A percentile compares a stretch with the other conserved stretches of the same genome.
phyloP scores from a whole-genome alignment of 2,888 invertebrate species.

The Tineola bisselliella region DNA sequence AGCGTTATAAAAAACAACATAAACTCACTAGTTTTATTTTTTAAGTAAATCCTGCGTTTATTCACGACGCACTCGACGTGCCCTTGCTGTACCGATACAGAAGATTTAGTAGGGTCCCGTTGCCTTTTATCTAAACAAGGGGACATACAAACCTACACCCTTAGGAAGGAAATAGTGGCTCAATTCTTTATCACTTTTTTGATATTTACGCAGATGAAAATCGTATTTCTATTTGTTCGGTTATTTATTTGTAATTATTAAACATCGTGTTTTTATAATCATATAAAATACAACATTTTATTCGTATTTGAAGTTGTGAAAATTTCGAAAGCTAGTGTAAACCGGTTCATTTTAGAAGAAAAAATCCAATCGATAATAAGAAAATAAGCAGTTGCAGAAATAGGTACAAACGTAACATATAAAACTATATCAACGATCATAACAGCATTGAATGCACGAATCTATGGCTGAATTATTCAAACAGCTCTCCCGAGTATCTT shows the following conservation, averaged over 20 bases:
- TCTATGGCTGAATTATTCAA: constrained; percentile 12
- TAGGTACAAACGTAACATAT: not conserved
- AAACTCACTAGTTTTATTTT: not conserved
- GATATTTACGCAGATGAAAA: too few species aligned
- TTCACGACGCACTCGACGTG: not conserved
- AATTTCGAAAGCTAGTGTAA: too few species aligned
- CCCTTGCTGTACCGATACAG: constrained; percentile 19
- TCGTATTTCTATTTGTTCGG: too few species aligned
- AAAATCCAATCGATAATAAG: too few species aligned
- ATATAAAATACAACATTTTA: too few species aligned
- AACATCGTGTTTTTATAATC: too few species aligned
- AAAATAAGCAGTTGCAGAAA: not conserved
- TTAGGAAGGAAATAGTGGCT: not conserved
- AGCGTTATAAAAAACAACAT: not conserved
- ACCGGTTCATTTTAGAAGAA: too few species aligned
- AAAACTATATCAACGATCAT: not conserved
- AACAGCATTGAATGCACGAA: constrained; percentile 11
- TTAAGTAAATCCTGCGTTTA: not conserved
- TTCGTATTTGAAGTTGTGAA: too few species aligned
- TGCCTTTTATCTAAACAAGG: constrained; percentile 29
- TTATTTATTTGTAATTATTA: too few species aligned
- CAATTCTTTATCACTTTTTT: not conserved
- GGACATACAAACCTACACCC: constrained; percentile 14
- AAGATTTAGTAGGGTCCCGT: constrained; percentile 36
- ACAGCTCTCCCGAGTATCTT: constrained; percentile 11